phyloP scores from a whole-genome alignment of 2,888 invertebrate genomes.

The Ochropleura leucogaster region DNA sequence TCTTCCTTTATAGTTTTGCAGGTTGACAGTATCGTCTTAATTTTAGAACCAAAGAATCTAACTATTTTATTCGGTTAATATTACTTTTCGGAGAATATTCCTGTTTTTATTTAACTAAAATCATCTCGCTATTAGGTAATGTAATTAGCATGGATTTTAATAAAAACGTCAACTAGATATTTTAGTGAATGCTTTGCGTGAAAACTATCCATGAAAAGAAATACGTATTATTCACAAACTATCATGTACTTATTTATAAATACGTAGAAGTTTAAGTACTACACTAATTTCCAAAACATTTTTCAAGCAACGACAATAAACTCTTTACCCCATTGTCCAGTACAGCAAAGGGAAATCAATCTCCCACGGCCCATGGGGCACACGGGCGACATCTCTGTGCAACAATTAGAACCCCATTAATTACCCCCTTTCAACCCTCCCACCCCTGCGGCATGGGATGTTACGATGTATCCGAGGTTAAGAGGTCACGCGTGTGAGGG shows the following conservation, averaged over 20 bases:
- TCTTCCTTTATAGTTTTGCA: background rate
- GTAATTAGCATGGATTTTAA: background rate
- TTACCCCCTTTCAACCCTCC: slow-evolving; percentile 57
- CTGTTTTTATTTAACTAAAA: no score
- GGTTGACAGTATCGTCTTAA: background rate
- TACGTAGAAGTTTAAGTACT: background rate
- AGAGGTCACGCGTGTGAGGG: slow-evolving; percentile 65
- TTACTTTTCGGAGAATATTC: background rate
- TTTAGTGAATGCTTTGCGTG: background rate
- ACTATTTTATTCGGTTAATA: background rate
- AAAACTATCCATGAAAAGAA: background rate
- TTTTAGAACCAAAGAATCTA: background rate
- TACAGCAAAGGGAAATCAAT: slow-evolving; percentile 32
- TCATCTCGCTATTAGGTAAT: no score
- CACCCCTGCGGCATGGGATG: slow-evolving; percentile 45
- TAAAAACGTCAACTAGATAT: background rate
- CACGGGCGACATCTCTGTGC: slow-evolving; percentile 55
- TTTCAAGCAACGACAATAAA: background rate
- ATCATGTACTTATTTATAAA: background rate
- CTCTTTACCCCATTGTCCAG: slow-evolving; percentile 10
- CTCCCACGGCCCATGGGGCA: slow-evolving; percentile 23
- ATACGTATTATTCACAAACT: background rate
- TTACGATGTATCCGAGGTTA: slow-evolving; percentile 63
- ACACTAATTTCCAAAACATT: background rate
- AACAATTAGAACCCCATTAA: slow-evolving; percentile 76